These are phyloP conservation scores for Enteromius radiatus DNA, from an alignment of 2,797 vertebrate species.

Conservation along the genomic window DNA sequence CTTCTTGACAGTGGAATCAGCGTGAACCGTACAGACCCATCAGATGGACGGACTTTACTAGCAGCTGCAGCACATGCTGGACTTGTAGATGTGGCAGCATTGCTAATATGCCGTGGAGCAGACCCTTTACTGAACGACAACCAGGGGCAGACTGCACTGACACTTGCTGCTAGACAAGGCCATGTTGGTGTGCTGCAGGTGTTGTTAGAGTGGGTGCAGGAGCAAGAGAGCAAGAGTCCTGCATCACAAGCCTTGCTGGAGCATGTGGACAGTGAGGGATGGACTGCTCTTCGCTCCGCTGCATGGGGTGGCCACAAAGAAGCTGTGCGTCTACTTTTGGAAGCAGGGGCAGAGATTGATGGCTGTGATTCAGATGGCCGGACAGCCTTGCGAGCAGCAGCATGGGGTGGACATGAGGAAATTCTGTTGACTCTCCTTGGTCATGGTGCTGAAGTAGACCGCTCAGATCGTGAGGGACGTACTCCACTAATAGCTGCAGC, in stretches of 20 bases:
- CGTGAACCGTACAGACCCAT: slow-evolving; percentile 71
- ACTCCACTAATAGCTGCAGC: slow-evolving; percentile 84
- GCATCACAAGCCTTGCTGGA: slow-evolving; percentile 67
- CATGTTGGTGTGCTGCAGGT: slow-evolving; percentile 73
- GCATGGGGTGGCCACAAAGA: slow-evolving; percentile 83
- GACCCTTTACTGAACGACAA: slow-evolving; percentile 75
- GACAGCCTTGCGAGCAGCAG: slow-evolving; percentile 83
- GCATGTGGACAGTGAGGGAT: slow-evolving; percentile 80
- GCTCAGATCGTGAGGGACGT: slow-evolving; percentile 77
- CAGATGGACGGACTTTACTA: slow-evolving; percentile 75
- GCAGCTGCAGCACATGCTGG: slow-evolving; percentile 76
- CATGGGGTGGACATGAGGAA: slow-evolving; percentile 84
- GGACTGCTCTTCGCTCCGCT: slow-evolving; percentile 82
- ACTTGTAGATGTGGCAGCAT: slow-evolving; percentile 69
- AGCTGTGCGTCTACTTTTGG: slow-evolving; percentile 75
- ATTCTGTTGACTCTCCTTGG: slow-evolving; percentile 75
- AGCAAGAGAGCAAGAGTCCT: slow-evolving; percentile 54
- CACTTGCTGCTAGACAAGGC: slow-evolving; percentile 78
- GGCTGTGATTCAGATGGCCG: slow-evolving; percentile 79
- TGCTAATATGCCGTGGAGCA: slow-evolving; percentile 75
- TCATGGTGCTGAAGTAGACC: slow-evolving; percentile 76
- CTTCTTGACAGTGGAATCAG: slow-evolving; percentile 73
- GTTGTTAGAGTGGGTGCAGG: slow-evolving; percentile 77
- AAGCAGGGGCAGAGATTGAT: slow-evolving; percentile 79
- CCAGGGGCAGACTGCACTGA: slow-evolving; percentile 82